Evolutionary conservation across 1,140 invertebrate species (phyloP).

Genomic region (Temnothorax curvispinosus): DNA sequence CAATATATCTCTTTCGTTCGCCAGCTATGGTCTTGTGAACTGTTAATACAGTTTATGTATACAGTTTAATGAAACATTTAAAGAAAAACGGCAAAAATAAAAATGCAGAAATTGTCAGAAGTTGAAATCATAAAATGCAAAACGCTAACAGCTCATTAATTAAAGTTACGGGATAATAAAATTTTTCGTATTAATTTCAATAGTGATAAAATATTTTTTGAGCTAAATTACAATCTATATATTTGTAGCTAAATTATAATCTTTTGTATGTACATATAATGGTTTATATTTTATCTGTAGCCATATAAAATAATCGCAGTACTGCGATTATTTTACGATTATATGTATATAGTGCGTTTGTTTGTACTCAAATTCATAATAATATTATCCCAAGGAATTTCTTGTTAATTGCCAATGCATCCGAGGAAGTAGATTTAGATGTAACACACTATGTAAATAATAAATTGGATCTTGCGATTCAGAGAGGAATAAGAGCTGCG

Average conservation of each 20-base stretch:
- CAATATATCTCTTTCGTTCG: neutral
- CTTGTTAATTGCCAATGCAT: constrained; percentile 32
- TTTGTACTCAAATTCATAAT: neutral
- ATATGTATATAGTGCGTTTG: neutral
- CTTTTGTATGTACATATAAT: neutral
- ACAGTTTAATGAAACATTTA: neutral
- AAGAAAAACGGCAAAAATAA: neutral
- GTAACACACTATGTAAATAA: neutral
- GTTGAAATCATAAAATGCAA: neutral
- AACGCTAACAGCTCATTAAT: neutral
- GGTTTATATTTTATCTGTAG: neutral
- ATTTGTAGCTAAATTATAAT: constrained; percentile 10
- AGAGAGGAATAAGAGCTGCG: neutral
- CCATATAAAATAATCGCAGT: too few species aligned
- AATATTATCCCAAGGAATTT: neutral
- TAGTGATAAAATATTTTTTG: neutral
- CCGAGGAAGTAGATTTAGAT: neutral
- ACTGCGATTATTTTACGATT: neutral
- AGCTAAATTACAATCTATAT: neutral
- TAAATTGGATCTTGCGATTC: neutral
- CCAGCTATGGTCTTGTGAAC: neutral
- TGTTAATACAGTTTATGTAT: neutral
- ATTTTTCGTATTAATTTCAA: neutral
- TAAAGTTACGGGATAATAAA: neutral
- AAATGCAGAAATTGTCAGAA: neutral